These are phyloP conservation scores for Brachionus manjavacas DNA, from an alignment of 1,140 invertebrate species.

Conservation along the genomic window DNA sequence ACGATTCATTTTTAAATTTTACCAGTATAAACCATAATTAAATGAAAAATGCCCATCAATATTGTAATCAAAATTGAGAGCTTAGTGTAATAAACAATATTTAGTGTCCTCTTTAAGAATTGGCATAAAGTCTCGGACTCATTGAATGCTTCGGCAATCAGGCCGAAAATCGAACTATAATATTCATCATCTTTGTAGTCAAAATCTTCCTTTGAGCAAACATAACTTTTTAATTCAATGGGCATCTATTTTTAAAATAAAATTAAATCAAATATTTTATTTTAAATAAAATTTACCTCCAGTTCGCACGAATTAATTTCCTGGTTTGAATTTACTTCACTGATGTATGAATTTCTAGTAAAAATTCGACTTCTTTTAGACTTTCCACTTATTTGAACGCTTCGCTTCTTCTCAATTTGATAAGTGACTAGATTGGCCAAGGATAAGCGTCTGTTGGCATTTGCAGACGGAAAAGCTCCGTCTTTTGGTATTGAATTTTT, in stretches of 20 bases:
- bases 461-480: background rate
- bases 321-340: background rate
- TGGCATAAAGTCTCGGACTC: slow-evolving; percentile 71
- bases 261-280: background rate
- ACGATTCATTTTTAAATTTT: background rate
- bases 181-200: slow-evolving; percentile 60
- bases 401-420: slow-evolving; percentile 28
- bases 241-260: background rate
- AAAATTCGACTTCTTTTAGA: background rate
- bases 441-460: background rate
- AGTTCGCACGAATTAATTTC: background rate
- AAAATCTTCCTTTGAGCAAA: background rate
- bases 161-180: slow-evolving; percentile 72
- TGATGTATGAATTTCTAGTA: background rate
- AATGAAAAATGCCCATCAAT: background rate
- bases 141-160: slow-evolving; percentile 73
- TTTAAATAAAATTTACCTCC: background rate
- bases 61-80: background rate
- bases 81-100: slow-evolving; percentile 69
- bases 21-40: slow-evolving; percentile 13
- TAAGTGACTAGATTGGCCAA: background rate
- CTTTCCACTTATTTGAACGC: background rate
- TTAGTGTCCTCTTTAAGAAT: slow-evolving; percentile 68
- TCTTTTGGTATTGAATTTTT: background rate
- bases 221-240: background rate